phyloP scores from a whole-genome alignment of 2,113 vertebrate species.

The Columba livia region DNA sequence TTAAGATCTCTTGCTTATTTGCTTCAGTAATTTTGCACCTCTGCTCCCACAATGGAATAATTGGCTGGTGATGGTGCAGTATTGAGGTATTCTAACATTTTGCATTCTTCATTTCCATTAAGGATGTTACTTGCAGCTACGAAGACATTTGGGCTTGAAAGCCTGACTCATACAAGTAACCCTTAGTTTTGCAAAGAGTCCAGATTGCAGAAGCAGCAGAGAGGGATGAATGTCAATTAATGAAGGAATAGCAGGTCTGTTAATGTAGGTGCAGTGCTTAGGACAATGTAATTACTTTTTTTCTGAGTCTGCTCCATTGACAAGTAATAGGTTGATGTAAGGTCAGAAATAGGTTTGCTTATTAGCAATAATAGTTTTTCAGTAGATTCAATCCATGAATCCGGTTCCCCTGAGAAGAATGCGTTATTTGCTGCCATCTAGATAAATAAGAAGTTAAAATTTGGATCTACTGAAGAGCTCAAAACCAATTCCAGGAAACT shows the following conservation, averaged over 20 bases:
- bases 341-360: neutral
- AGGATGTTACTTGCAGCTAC: neutral
- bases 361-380: neutral
- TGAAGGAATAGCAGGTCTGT: neutral
- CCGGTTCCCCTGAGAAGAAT: neutral
- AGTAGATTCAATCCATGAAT: neutral
- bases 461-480: neutral
- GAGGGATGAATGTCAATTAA: neutral
- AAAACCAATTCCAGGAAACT: neutral
- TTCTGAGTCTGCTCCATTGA: neutral
- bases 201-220: neutral
- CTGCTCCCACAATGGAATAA: neutral
- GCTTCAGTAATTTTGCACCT: neutral
- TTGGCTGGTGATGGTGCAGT: neutral
- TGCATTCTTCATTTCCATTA: neutral
- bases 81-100: neutral
- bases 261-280: neutral
- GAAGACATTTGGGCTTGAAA: neutral
- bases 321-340: neutral
- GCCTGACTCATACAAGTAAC: neutral
- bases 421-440: neutral
- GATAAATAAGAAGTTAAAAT: neutral
- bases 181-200: neutral
- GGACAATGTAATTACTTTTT: neutral
- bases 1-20: neutral